Evolutionary conservation across 1,140 invertebrate species (phyloP).

Genomic region (Drosophila azteca): DNA sequence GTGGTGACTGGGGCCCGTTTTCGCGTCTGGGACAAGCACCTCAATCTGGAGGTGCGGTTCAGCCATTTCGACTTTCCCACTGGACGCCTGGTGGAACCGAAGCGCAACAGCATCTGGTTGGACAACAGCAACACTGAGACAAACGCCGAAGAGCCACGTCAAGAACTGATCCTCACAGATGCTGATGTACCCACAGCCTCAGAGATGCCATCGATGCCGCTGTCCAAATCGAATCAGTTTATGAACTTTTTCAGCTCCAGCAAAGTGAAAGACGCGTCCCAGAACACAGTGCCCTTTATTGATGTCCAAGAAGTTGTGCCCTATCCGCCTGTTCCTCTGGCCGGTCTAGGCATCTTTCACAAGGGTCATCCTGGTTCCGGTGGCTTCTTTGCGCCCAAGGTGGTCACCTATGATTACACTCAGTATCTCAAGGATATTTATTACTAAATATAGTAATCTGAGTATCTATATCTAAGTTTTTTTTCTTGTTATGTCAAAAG

Average conservation of each 20-base stretch:
- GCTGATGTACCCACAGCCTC: constrained; percentile 88
- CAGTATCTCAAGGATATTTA: constrained; percentile 84
- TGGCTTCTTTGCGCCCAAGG: constrained; percentile 90
- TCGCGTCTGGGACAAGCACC: constrained; percentile 89
- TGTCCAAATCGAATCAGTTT: constrained; percentile 89
- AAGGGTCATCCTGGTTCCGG: constrained; percentile 89
- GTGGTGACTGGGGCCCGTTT: constrained; percentile 87
- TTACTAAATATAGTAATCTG: neutral
- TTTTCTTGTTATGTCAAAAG: no score
- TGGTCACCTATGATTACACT: constrained; percentile 90
- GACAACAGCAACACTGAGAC: constrained; percentile 90
- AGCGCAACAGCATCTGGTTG: constrained; percentile 88
- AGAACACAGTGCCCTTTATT: constrained; percentile 93
- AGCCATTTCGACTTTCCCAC: constrained; percentile 91
- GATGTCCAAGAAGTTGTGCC: constrained; percentile 90
- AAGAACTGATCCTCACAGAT: constrained; percentile 85
- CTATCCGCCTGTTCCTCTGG: constrained; percentile 85
- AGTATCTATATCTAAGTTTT: neutral
- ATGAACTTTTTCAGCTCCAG: constrained; percentile 90
- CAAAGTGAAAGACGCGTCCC: constrained; percentile 90
- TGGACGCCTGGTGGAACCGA: constrained; percentile 86
- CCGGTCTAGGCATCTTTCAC: constrained; percentile 91
- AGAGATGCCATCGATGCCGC: constrained; percentile 85
- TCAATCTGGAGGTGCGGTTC: constrained; percentile 92
- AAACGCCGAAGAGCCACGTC: constrained; percentile 82